phyloP scores from a whole-genome alignment of 1,140 invertebrate genomes.

The Solen grandis region DNA sequence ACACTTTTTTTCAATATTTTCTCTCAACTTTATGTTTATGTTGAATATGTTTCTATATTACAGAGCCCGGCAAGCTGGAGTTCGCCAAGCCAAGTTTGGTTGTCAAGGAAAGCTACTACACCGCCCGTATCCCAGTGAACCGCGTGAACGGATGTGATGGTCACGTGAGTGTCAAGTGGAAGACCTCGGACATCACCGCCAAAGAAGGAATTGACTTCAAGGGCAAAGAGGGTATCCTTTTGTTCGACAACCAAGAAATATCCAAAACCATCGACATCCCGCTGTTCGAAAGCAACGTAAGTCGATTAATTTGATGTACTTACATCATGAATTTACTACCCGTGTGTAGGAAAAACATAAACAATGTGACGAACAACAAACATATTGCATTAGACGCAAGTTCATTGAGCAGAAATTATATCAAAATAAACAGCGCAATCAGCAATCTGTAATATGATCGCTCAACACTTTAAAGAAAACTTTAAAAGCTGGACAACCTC shows the following conservation, averaged over 20 bases:
- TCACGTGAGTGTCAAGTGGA: constrained; percentile 84
- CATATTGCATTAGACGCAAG: too few species aligned
- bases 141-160: constrained; percentile 85
- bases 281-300: constrained; percentile 79
- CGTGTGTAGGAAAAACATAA: too few species aligned
- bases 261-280: constrained; percentile 83
- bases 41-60: constrained; percentile 32
- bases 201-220: constrained; percentile 83
- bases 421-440: too few species aligned
- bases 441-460: too few species aligned
- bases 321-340: background rate
- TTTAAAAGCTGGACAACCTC: too few species aligned
- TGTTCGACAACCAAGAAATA: constrained; percentile 85
- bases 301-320: too few species aligned
- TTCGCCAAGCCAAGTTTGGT: constrained; percentile 85
- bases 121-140: constrained; percentile 83
- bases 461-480: too few species aligned
- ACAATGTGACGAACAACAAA: too few species aligned
- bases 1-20: too few species aligned
- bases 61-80: constrained; percentile 85
- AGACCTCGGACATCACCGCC: constrained; percentile 85
- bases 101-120: constrained; percentile 85
- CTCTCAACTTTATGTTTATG: too few species aligned
- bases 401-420: too few species aligned
- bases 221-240: constrained; percentile 81